Conservation (phyloP, 2,888 invertebrate genomes). For the Agrypnus murinus region DNA sequence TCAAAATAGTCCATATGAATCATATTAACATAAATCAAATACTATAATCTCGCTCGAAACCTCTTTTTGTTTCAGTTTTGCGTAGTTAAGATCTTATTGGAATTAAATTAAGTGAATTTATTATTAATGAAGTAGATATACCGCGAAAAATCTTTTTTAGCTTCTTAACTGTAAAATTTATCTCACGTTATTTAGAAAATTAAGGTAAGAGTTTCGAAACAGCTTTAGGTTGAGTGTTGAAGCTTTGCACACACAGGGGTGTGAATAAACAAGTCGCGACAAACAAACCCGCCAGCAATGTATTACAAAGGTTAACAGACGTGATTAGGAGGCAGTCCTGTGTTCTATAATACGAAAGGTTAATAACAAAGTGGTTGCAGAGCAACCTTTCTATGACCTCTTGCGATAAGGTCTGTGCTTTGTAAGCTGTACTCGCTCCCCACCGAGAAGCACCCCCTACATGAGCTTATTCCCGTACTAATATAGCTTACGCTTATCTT, state of each 20-base stretch:
- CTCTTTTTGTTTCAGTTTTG: too few relatives aligned
- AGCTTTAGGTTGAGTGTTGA: constrained; percentile 25
- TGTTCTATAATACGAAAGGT: constrained; percentile 64
- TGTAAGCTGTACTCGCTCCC: constrained; percentile 58
- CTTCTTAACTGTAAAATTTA: neutral
- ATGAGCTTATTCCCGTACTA: constrained; percentile 56
- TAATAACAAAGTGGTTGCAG: constrained; percentile 67
- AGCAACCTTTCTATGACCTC: constrained; percentile 67
- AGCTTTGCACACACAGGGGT: constrained; percentile 28
- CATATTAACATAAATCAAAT: too few relatives aligned
- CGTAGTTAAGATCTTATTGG: too few relatives aligned
- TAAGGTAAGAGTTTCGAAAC: constrained; percentile 27
- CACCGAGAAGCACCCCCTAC: constrained; percentile 51
- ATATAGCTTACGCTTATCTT: constrained; percentile 61
- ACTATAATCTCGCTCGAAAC: too few relatives aligned
- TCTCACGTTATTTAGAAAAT: constrained; percentile 15
- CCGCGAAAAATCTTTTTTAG: neutral
- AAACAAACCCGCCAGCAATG: constrained; percentile 39
- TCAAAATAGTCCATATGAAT: too few relatives aligned
- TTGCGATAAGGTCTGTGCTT: constrained; percentile 64
- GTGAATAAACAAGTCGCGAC: constrained; percentile 43
- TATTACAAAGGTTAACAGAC: constrained; percentile 62
- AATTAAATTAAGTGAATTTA: too few relatives aligned
- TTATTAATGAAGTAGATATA: too few relatives aligned
- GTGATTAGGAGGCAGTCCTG: constrained; percentile 62